Evolutionary conservation across 2,888 invertebrate genomes (phyloP), one percentile per base, ranked within the genome.

Genomic region (Diplolepis rosae): DNA sequence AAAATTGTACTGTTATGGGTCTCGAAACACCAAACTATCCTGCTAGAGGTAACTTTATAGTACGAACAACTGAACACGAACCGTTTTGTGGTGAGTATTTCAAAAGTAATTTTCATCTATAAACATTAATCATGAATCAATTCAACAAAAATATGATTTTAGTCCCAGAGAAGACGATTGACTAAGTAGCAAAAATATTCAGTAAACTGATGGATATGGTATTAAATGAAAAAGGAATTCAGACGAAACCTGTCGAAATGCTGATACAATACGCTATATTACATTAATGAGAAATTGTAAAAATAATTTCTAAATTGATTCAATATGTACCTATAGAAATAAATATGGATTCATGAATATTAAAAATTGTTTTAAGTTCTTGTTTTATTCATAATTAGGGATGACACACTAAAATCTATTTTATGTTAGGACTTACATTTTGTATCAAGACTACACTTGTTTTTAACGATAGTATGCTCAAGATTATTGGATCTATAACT

Each of bases 311-410:
- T 73, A 81, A 86, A 83, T 85, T 85, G 82, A 84, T 82, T 80
- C 72, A 79, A 81, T 84, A 74, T 87, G 85, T 85, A n/a, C n/a
- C n/a, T n/a, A n/a, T n/a, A n/a, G n/a, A 87, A 85, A 86, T 87
- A 87, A 82, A 85, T 81, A 80, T 86, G 84, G 80, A 84, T 83
- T 79, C 81, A 82, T 77, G 82, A 85, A 84, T 85, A 85, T 73
- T 85, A n/a, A n/a, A n/a, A n/a, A n/a, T n/a, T n/a, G n/a, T n/a
- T n/a, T n/a, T n/a, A n/a, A n/a, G n/a, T n/a, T n/a, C n/a, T n/a
- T n/a, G n/a, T n/a, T n/a, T n/a, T n/a, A n/a, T n/a, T n/a, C n/a
- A n/a, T n/a, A n/a, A n/a, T n/a, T n/a, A n/a, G n/a, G n/a, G n/a
- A n/a, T n/a, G n/a, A n/a, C n/a, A n/a, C n/a, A n/a, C n/a, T n/a